Percentiles rank a stretch among this genome's conserved stretches.
Evolutionary conservation across 2,797 vertebrate species (phyloP).

Genomic region (Lateolabrax maculatus): DNA sequence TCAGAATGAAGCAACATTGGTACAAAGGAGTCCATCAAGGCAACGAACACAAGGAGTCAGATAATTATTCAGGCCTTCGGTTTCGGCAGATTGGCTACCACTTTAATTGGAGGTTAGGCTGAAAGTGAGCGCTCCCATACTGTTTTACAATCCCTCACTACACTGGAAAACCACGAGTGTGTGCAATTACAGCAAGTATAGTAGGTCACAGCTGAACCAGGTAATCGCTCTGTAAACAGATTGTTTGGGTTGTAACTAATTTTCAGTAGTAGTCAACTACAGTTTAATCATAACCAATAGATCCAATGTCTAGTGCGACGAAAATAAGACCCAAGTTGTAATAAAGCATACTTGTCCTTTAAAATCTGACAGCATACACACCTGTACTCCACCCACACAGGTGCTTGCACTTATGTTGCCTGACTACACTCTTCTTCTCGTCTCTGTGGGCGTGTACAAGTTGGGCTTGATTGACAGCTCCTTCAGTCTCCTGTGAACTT

Average conservation of each 20-base stretch:
- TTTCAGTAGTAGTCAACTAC: not conserved
- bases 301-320: not conserved
- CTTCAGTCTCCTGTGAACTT: not conserved
- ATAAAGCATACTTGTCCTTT: not conserved
- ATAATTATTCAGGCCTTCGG: not conserved
- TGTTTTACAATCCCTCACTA: not conserved
- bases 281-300: not conserved
- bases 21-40: not conserved
- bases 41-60: constrained; percentile 11
- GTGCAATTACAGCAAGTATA: not conserved
- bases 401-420: not conserved
- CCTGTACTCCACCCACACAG: not conserved
- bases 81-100: not conserved
- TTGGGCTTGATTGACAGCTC: not conserved
- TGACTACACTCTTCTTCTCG: not conserved
- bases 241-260: not conserved
- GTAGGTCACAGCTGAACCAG: too few species aligned
- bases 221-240: too few species aligned
- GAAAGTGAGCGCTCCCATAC: not conserved
- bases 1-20: too few species aligned
- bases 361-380: not conserved
- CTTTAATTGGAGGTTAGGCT: constrained; percentile 2
- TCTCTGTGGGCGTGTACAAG: not conserved
- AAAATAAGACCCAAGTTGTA: not conserved
- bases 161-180: not conserved